phyloP scores from a whole-genome alignment of 2,888 invertebrate species.

The Lasius platythorax region DNA sequence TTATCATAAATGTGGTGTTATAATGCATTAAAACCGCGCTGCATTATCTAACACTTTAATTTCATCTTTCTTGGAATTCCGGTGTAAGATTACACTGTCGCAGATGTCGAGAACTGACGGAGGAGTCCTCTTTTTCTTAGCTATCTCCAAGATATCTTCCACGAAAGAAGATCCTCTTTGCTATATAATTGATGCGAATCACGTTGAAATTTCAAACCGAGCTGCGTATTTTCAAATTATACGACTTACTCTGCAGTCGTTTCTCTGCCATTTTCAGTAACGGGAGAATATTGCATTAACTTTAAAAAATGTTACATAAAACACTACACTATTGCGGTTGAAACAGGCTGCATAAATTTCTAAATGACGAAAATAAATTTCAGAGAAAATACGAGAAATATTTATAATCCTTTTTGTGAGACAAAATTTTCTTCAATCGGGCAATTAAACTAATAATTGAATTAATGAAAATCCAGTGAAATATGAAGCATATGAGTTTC shows the following conservation, averaged over 20 bases:
- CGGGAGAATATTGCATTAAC: slow-evolving; percentile 19
- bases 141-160: slow-evolving; percentile 4
- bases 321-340: neutral
- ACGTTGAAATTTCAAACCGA: slow-evolving; percentile 52
- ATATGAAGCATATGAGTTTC: neutral
- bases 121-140: slow-evolving; percentile 33
- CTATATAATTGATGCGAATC: slow-evolving; percentile 53
- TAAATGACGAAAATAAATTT: neutral
- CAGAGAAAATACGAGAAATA: neutral
- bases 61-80: slow-evolving; percentile 30
- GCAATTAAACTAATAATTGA: slow-evolving; percentile 9
- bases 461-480: slow-evolving; percentile 17
- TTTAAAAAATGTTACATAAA: slow-evolving; percentile 21
- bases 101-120: slow-evolving; percentile 35
- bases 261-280: slow-evolving; percentile 22
- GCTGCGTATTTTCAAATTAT: slow-evolving; percentile 41
- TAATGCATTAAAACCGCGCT: slow-evolving; percentile 19
- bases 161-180: slow-evolving; percentile 43
- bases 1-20: slow-evolving; percentile 33
- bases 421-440: neutral
- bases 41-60: slow-evolving; percentile 47
- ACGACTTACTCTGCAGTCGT: neutral
- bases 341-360: neutral
- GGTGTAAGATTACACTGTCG: slow-evolving; percentile 42
- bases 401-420: slow-evolving; percentile 1